Percentiles rank a stretch among this genome's conserved stretches.
These are phyloP conservation scores for Pelodytes ibericus DNA, from an alignment of 2,797 vertebrate species.

Conservation along the genomic window DNA sequence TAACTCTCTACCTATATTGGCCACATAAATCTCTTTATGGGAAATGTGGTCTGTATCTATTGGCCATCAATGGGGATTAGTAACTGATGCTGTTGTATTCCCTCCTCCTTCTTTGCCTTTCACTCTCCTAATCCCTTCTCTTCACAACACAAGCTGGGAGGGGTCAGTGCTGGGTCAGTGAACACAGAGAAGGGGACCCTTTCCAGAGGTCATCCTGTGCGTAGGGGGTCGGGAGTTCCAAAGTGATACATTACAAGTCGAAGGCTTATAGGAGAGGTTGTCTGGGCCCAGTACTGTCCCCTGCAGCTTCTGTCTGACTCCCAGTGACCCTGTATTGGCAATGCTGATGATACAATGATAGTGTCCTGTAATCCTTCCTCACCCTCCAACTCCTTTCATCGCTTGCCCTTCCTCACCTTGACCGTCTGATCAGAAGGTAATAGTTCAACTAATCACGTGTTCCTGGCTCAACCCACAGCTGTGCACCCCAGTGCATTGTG, in stretches of 20 bases:
- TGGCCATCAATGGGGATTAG: slow-evolving; percentile 35
- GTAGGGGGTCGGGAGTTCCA: neutral
- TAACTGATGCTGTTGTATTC: slow-evolving; percentile 30
- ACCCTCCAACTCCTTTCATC: slow-evolving; percentile 76
- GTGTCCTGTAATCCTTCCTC: slow-evolving; percentile 64
- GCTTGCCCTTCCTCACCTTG: slow-evolving; percentile 82
- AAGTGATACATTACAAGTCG: neutral
- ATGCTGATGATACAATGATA: slow-evolving; percentile 71
- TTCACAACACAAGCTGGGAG: slow-evolving; percentile 77
- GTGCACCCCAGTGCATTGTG: slow-evolving; percentile 83
- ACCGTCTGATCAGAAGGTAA: slow-evolving; percentile 75
- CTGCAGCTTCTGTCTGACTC: slow-evolving; percentile 75
- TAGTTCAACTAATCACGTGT: slow-evolving; percentile 90
- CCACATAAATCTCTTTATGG: slow-evolving; percentile 10
- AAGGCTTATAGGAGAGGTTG: neutral
- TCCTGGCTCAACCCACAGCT: slow-evolving; percentile 57
- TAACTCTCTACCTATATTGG: slow-evolving; percentile 35
- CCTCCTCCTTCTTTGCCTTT: slow-evolving; percentile 64
- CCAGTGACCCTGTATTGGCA: slow-evolving; percentile 68
- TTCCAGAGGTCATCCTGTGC: neutral
- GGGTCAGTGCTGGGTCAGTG: slow-evolving; percentile 67
- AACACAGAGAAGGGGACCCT: neutral
- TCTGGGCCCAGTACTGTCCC: slow-evolving; percentile 64
- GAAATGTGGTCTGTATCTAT: slow-evolving; percentile 33
- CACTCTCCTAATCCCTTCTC: slow-evolving; percentile 39